Evolutionary conservation across 2,888 invertebrate species (phyloP).

Genomic region (Parasteatoda lunata): DNA sequence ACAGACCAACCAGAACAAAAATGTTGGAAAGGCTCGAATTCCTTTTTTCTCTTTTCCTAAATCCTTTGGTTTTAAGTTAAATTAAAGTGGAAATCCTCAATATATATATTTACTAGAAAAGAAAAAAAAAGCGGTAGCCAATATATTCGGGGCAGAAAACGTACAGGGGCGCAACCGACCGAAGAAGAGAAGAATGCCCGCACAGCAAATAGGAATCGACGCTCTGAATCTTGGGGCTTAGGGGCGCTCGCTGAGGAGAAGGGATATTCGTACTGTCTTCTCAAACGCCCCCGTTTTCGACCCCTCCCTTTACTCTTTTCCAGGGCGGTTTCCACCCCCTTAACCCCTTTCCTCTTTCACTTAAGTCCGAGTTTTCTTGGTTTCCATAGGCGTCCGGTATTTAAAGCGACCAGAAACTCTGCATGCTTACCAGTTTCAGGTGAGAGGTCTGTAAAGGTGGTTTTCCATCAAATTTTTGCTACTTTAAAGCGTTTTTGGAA

Average conservation of each 20-base stretch:
- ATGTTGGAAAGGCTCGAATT: constrained; percentile 16
- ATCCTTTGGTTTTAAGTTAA: constrained; percentile 67
- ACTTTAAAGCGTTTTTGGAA: constrained; percentile 6
- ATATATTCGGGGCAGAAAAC: constrained; percentile 48
- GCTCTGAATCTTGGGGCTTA: constrained; percentile 65
- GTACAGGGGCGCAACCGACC: constrained; percentile 18
- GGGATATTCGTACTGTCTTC: constrained; percentile 58
- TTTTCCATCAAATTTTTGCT: neutral
- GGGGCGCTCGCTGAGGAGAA: constrained; percentile 46
- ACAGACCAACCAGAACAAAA: constrained; percentile 17
- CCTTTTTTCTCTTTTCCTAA: constrained; percentile 12
- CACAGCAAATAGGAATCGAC: constrained; percentile 68
- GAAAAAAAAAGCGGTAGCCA: constrained; percentile 60
- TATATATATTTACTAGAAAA: constrained; percentile 64
- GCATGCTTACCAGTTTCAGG: constrained; percentile 64
- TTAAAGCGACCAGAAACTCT: constrained; percentile 61
- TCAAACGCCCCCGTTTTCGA: constrained; percentile 49
- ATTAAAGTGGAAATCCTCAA: constrained; percentile 68
- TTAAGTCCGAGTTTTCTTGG: constrained; percentile 68
- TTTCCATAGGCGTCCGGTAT: constrained; percentile 63
- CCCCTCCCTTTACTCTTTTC: neutral
- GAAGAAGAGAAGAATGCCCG: constrained; percentile 36
- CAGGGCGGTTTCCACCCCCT: constrained; percentile 18
- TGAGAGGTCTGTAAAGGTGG: constrained; percentile 23
- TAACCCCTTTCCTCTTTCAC: constrained; percentile 44